A percentile compares a stretch with the other conserved stretches of the same genome.
phyloP scores from a whole-genome alignment of 2,113 vertebrate species.

The Corythoichthys haematopterus region DNA sequence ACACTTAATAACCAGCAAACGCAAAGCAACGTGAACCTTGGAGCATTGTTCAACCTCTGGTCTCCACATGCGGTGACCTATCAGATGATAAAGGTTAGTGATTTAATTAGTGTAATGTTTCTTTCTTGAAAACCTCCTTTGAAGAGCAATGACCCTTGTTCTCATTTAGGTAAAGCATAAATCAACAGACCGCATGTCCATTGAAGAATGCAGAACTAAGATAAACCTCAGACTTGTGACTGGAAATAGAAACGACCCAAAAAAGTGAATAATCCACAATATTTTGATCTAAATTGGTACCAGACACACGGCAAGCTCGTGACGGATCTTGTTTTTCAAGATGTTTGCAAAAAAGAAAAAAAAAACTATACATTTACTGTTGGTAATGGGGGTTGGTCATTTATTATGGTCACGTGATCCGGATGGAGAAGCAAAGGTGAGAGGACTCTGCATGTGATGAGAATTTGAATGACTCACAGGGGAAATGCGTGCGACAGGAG shows the following conservation, averaged over 20 bases:
- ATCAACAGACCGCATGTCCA: conserved; percentile 4
- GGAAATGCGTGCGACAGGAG: conserved; percentile 26
- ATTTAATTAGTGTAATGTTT: not conserved
- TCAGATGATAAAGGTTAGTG: conserved; percentile 20
- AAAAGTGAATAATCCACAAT: not conserved
- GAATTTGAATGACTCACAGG: conserved; percentile 36
- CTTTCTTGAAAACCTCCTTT: not conserved
- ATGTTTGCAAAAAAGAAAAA: not conserved
- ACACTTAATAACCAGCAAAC: conserved; percentile 37
- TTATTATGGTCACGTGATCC: not conserved
- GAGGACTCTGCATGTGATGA: conserved; percentile 27
- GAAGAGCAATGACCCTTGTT: conserved; percentile 9
- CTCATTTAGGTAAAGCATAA: not conserved
- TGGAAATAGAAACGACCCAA: not conserved
- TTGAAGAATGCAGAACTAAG: conserved; percentile 19
- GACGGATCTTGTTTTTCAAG: conserved; percentile 29
- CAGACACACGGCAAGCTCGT: conserved; percentile 26
- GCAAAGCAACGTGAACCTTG: not conserved
- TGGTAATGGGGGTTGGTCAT: not conserved
- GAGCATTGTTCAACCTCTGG: conserved; percentile 21
- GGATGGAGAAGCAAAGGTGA: conserved; percentile 25
- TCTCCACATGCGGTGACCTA: conserved; percentile 12
- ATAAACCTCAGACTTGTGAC: conserved; percentile 25
- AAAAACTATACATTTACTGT: conserved; percentile 9
- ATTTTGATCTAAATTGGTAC: conserved; percentile 27